A percentile compares a stretch with the other conserved stretches of the same genome.
phyloP scores from a whole-genome alignment of 2,888 invertebrate genomes.

The Leptopilina syphax region DNA sequence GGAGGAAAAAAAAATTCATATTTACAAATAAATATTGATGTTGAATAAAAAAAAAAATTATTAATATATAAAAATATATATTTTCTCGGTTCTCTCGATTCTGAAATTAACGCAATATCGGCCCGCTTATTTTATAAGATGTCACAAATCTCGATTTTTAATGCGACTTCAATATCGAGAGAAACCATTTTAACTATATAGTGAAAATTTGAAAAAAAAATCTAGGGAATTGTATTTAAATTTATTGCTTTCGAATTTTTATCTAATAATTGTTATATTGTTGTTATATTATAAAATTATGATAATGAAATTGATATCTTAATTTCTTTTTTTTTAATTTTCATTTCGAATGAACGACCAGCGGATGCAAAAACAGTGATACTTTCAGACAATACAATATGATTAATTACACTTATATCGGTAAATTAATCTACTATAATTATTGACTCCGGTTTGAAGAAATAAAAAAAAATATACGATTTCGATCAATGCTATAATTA shows the following conservation, averaged over 20 bases:
- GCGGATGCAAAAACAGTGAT: conserved; percentile 73
- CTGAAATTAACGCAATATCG: conserved; percentile 47
- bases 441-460: conserved; percentile 70
- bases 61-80: conserved; percentile 33
- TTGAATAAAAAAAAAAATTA: neutral
- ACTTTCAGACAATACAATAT: conserved; percentile 76
- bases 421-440: conserved; percentile 74
- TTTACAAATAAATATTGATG: too few relatives aligned
- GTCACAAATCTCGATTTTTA: conserved; percentile 54
- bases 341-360: conserved; percentile 62
- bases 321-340: neutral
- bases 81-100: conserved; percentile 25
- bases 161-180: conserved; percentile 24
- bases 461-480: conserved; percentile 65
- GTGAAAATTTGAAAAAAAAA: too few relatives aligned
- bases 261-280: neutral
- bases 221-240: neutral
- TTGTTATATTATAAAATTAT: too few relatives aligned
- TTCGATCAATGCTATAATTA: conserved; percentile 75
- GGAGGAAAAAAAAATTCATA: neutral
- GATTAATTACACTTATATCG: conserved; percentile 75
- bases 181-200: neutral
- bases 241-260: neutral
- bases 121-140: conserved; percentile 63
- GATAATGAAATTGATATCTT: too few relatives aligned